These are phyloP conservation scores for Junonia oenone DNA, from an alignment of 2,888 invertebrate species.

Conservation along the genomic window DNA sequence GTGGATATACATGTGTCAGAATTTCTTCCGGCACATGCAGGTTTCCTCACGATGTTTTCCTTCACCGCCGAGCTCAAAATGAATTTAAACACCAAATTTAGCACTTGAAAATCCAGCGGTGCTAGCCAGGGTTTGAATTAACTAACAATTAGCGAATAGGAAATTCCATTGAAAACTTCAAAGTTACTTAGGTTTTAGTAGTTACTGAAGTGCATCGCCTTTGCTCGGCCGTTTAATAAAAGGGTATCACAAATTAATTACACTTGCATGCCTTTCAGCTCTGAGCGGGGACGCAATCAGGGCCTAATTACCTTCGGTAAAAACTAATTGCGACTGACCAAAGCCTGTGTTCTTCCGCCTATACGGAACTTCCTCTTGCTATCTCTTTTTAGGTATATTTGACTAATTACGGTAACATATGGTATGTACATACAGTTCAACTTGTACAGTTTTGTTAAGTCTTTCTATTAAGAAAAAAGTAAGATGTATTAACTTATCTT, in stretches of 20 bases:
- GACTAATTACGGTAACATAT: neutral
- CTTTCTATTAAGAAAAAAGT: too few species aligned
- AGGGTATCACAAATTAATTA: conserved; percentile 3
- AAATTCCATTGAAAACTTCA: neutral
- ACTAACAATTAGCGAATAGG: neutral
- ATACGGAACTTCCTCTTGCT: neutral
- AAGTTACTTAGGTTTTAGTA: neutral
- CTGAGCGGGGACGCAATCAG: conserved; percentile 2
- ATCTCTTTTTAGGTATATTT: neutral
- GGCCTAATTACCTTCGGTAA: conserved; percentile 20
- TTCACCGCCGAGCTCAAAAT: too few species aligned
- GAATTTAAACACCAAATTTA: too few species aligned
- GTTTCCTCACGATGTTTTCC: too few species aligned
- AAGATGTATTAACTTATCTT: too few species aligned
- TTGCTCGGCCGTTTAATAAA: neutral
- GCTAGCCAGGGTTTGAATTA: too few species aligned
- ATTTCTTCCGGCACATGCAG: too few species aligned
- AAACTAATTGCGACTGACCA: conserved; percentile 15
- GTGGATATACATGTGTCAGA: too few species aligned
- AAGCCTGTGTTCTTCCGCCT: neutral
- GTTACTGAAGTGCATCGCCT: neutral
- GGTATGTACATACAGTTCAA: too few species aligned
- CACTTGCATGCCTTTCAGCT: conserved; percentile 2
- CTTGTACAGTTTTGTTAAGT: too few species aligned
- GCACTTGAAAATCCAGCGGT: too few species aligned